Conservation (phyloP, 2,797 vertebrate species). For the Malurus leucopterus region DNA sequence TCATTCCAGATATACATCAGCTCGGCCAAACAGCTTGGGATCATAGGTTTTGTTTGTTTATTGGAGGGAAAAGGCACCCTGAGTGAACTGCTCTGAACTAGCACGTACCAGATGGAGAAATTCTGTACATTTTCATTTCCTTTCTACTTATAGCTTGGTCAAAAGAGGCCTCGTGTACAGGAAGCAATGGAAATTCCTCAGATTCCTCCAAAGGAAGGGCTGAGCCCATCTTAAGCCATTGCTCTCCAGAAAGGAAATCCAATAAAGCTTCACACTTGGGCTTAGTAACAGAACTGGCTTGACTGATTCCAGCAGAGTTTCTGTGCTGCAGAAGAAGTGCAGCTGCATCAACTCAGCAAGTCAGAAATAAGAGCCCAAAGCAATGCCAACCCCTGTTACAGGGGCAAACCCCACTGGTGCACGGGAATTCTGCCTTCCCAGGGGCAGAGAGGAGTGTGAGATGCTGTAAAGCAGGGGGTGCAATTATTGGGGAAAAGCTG, state of each 20-base stretch:
- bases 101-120: constrained; percentile 23
- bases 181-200: constrained; percentile 70
- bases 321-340: neutral
- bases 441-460: neutral
- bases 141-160: constrained; percentile 54
- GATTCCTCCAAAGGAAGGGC: constrained; percentile 57
- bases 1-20: neutral
- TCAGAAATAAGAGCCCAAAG: neutral
- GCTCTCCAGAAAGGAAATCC: constrained; percentile 58
- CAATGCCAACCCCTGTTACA: neutral
- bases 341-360: neutral
- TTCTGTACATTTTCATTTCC: constrained; percentile 54
- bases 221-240: constrained; percentile 40
- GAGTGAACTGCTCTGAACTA: neutral
- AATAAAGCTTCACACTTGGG: constrained; percentile 38
- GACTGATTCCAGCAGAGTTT: neutral
- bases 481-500: neutral
- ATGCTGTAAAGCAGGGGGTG: neutral
- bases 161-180: constrained; percentile 56
- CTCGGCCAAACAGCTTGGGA: neutral
- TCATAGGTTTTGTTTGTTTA: constrained; percentile 26
- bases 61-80: neutral
- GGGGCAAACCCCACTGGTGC: neutral
- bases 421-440: neutral
- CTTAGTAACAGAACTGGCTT: neutral